A percentile compares a stretch with the other conserved stretches of the same genome.
Conservation (phyloP, 2,797 vertebrate species). For the Pachyuromys duprasi region DNA sequence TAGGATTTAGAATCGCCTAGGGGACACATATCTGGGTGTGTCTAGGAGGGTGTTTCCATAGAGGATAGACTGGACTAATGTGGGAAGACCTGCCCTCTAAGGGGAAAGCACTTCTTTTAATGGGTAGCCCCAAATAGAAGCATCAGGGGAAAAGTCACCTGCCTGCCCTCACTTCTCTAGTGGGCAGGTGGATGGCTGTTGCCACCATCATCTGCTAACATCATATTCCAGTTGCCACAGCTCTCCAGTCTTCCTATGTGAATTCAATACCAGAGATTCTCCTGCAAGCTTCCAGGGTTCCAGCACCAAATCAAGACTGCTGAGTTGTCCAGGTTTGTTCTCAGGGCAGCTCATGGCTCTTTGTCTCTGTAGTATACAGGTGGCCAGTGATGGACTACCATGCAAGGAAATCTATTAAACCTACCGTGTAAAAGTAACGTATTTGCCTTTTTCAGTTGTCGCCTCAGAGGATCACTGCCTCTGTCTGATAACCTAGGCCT, state of each 20-base stretch:
- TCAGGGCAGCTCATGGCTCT: neutral
- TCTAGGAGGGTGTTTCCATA: neutral
- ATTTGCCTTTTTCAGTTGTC: no score
- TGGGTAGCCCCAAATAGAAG: neutral
- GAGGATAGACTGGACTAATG: neutral
- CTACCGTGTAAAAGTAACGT: no score
- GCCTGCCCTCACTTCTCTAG: neutral
- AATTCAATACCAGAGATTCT: neutral
- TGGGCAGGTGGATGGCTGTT: neutral
- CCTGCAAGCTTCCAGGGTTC: neutral
- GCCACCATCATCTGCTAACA: neutral
- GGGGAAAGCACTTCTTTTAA: neutral
- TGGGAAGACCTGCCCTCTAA: neutral
- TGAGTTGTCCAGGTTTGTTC: neutral
- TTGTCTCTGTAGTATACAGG: neutral
- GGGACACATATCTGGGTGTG: neutral
- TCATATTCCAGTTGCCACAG: neutral
- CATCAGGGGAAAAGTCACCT: neutral
- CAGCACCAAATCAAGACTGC: neutral
- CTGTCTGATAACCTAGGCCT: no score
- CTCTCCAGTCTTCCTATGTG: neutral
- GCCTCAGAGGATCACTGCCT: no score
- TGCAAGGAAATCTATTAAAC: neutral
- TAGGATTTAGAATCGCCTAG: neutral
- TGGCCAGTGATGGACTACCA: neutral